A percentile compares a stretch with the other conserved stretches of the same genome.
phyloP scores from a whole-genome alignment of 2,888 invertebrate genomes.

The Oxystoma pomonae region DNA sequence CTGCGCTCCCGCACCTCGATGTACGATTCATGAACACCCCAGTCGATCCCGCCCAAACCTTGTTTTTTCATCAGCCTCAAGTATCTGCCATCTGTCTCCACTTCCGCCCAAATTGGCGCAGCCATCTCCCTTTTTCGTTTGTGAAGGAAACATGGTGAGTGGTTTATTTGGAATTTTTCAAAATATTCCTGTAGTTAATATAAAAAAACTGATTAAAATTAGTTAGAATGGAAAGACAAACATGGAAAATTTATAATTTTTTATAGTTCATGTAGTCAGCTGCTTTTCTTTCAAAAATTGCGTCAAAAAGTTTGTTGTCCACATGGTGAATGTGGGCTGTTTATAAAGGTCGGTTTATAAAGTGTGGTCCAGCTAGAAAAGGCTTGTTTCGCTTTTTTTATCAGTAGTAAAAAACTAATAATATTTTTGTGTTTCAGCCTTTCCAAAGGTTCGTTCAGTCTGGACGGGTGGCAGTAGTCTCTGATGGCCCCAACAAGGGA shows the following conservation, averaged over 20 bases:
- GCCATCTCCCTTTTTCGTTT: background rate
- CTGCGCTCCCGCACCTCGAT: too few species aligned
- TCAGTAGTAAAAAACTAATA: background rate
- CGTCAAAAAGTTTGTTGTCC: background rate
- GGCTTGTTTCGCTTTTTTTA: too few species aligned
- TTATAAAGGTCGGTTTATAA: background rate
- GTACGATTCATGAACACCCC: too few species aligned
- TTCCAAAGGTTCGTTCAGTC: slow-evolving; percentile 93
- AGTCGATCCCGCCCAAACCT: too few species aligned
- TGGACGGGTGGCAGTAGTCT: slow-evolving; percentile 94
- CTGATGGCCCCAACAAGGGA: slow-evolving; percentile 85
- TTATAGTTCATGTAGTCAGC: too few species aligned
- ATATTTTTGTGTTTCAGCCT: slow-evolving; percentile 57
- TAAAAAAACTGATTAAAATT: too few species aligned
- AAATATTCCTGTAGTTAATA: background rate
- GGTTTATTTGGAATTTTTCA: background rate
- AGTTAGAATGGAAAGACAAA: too few species aligned
- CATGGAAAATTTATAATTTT: too few species aligned
- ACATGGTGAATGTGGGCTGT: background rate
- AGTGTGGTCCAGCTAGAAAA: too few species aligned
- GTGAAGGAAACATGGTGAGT: background rate
- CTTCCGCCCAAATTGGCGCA: background rate
- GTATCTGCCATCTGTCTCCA: background rate
- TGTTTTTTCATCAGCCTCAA: background rate
- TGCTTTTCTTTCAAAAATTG: too few species aligned